A percentile compares a stretch with the other conserved stretches of the same genome.
phyloP scores from a whole-genome alignment of 1,140 invertebrate genomes.

The Agraylea sexmaculata region DNA sequence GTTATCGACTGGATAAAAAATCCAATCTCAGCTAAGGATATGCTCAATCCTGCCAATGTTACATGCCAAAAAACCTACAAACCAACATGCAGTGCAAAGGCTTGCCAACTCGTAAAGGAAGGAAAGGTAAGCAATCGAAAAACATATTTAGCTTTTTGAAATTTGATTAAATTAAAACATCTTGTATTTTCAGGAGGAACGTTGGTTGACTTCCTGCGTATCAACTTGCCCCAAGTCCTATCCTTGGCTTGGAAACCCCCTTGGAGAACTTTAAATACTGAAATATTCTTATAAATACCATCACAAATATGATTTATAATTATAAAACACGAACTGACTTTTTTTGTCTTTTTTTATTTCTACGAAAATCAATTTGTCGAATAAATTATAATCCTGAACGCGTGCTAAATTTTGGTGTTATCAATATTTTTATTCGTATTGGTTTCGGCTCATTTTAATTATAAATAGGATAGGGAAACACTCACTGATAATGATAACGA shows the following conservation, averaged over 20 bases:
- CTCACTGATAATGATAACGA: too few relatives aligned
- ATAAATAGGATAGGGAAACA: too few relatives aligned
- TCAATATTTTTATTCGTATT: too few relatives aligned
- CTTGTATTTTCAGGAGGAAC: slow-evolving; percentile 22
- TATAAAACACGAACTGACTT: too few relatives aligned
- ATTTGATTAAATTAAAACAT: slow-evolving; percentile 14
- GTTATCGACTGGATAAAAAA: slow-evolving; percentile 48
- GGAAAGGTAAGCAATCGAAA: background rate
- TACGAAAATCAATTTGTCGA: too few relatives aligned
- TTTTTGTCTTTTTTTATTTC: too few relatives aligned
- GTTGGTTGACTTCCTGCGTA: slow-evolving; percentile 24
- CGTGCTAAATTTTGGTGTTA: too few relatives aligned
- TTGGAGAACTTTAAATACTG: slow-evolving; percentile 18
- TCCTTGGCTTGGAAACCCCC: slow-evolving; percentile 26
- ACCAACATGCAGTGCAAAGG: slow-evolving; percentile 3
- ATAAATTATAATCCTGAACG: too few relatives aligned
- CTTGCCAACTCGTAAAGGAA: slow-evolving; percentile 7
- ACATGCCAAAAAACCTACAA: slow-evolving; percentile 4
- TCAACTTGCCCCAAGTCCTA: slow-evolving; percentile 20
- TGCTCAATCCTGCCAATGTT: slow-evolving; percentile 12
- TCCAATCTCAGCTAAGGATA: slow-evolving; percentile 35
- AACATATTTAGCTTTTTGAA: slow-evolving; percentile 2
- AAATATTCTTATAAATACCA: too few relatives aligned
- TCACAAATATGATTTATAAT: too few relatives aligned
- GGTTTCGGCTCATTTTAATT: too few relatives aligned